Evolutionary conservation across 2,797 vertebrate species (phyloP), one percentile per base, ranked within the genome.

Genomic region (Eurystomus glaucurus): DNA sequence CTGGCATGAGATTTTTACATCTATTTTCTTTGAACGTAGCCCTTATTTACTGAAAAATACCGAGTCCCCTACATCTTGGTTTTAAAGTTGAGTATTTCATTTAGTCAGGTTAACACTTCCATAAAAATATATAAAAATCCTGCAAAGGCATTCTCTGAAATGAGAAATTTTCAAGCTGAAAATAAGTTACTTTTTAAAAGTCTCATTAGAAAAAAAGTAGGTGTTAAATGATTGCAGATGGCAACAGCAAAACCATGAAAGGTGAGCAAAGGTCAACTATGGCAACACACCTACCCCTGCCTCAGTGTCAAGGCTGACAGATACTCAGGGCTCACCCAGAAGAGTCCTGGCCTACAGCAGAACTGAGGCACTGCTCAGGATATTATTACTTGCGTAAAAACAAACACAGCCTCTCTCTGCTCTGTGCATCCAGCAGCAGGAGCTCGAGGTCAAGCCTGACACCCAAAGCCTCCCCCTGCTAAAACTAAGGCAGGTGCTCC

Each of bases 41-140:
- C 92, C 88, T 91, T 90, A 17, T 4, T 71, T 64, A 41, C 51
- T 29, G 68, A 64, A 82, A 92, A 78, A 57, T 0, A 41, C 70
- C 58, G 80, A 78, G 28, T 17, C 75, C 75, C 28, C 50, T 21
- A 2, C 5, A 3, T 22, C 11, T 71, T 6, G 3, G 71, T 48
- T 37, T 35, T 87, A 52, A 45, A 96, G 70, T 54, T 85, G n/a
- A 95, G 13, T 79, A 90, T 46, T 97, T 95, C 52, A 91, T 75
- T 65, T n/a, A 93, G 41, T 92, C 48, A n/a, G n/a, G 19, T 83
- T 81, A 75, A 74, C 21, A 4, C 41, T 52, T 69, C 51, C 93
- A 93, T 96, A 97, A 97, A 97, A 97, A 97, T 94, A 97, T 68
- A 84, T 37, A 95, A 93, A 90, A 91, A 93, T 33, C 92, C 80